A percentile compares a stretch with the other conserved stretches of the same genome.
Conservation (phyloP, 2,888 invertebrate species). For the Troides helena region DNA sequence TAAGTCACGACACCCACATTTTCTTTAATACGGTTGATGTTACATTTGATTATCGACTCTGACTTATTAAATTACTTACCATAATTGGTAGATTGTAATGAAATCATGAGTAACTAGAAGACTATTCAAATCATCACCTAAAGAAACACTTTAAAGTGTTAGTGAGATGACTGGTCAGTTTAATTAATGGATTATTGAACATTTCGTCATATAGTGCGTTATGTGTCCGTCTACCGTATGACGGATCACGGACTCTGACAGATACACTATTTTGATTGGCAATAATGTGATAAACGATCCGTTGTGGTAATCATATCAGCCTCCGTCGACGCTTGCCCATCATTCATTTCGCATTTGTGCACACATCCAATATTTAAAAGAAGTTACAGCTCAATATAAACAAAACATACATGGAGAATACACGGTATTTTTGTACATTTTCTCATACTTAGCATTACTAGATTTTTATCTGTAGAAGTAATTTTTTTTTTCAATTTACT, state of each 20-base stretch:
- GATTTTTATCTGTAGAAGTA: conserved; percentile 5
- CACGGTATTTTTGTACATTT: neutral
- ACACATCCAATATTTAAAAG: conserved; percentile 39
- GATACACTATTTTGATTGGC: conserved; percentile 81
- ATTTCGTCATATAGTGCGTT: conserved; percentile 38
- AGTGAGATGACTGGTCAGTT: conserved; percentile 49
- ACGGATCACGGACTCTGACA: conserved; percentile 75
- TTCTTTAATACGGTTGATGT: neutral
- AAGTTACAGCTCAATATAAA: neutral
- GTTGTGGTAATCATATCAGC: conserved; percentile 70
- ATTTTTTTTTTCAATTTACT: neutral
- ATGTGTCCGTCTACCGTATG: conserved; percentile 58
- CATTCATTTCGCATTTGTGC: conserved; percentile 67
- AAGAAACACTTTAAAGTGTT: conserved; percentile 55
- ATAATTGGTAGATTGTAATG: neutral
- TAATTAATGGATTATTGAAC: conserved; percentile 54
- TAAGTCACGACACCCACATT: neutral
- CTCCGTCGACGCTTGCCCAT: conserved; percentile 64
- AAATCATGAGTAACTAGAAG: conserved; percentile 42
- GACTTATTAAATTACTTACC: neutral
- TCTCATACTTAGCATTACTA: neutral
- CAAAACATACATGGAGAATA: neutral
- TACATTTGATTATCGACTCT: neutral
- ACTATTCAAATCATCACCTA: conserved; percentile 54
- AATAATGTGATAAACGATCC: conserved; percentile 77